Percentiles rank a stretch among this genome's conserved stretches.
These are phyloP conservation scores for Hetaerina americana DNA, from an alignment of 1,140 invertebrate species.

Conservation along the genomic window DNA sequence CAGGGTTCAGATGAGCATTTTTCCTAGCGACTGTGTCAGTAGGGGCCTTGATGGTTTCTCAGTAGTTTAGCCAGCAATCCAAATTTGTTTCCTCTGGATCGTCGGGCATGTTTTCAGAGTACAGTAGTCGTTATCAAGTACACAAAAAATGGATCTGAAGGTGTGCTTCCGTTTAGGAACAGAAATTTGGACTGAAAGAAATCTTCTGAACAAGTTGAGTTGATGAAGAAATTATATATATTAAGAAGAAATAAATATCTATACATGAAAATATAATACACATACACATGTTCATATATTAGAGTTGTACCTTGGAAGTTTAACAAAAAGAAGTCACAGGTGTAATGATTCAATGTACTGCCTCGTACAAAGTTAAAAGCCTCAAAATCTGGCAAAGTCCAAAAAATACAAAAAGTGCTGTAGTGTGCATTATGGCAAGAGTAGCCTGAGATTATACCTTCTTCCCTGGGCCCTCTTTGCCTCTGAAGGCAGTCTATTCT, in stretches of 20 bases:
- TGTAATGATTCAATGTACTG: conserved; percentile 13
- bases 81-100: conserved; percentile 5
- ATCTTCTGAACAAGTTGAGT: background rate
- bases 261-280: conserved; percentile 6
- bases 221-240: conserved; percentile 5
- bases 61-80: background rate
- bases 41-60: background rate
- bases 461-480: background rate
- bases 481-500: background rate
- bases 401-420: conserved; percentile 2
- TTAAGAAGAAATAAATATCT: conserved; percentile 5
- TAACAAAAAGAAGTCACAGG: conserved; percentile 12
- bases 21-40: background rate
- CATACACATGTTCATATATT: conserved; percentile 11
- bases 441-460: background rate
- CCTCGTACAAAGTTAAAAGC: conserved; percentile 7
- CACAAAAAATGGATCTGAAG: conserved; percentile 11
- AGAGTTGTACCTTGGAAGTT: conserved; percentile 14
- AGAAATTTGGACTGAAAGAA: background rate
- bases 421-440: background rate
- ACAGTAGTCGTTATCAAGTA: background rate
- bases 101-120: conserved; percentile 3
- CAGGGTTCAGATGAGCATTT: background rate
- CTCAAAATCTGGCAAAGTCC: background rate
- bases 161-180: background rate